These are phyloP conservation scores for Harpalus rubripes DNA, from an alignment of 2,888 invertebrate genomes.

Conservation along the genomic window DNA sequence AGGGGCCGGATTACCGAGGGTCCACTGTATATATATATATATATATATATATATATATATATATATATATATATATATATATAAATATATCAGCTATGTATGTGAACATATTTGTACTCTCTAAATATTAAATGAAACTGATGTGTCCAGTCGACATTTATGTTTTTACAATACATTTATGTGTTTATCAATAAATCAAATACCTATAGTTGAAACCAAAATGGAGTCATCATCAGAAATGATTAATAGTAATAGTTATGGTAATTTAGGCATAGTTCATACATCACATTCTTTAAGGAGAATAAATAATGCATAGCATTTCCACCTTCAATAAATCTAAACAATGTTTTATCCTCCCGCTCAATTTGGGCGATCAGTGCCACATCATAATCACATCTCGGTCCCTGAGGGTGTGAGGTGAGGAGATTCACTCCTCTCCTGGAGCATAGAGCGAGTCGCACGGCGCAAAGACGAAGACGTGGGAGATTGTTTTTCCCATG, in stretches of 20 bases:
- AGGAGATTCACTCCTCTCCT: slow-evolving; percentile 23
- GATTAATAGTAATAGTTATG: background rate
- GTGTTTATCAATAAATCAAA: slow-evolving; percentile 8
- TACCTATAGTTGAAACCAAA: background rate
- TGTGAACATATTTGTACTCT: too few relatives aligned
- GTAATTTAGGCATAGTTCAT: background rate
- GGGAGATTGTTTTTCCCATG: slow-evolving; percentile 67
- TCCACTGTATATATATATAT: too few relatives aligned
- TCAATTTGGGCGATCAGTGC: slow-evolving; percentile 43
- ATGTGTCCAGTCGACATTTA: too few relatives aligned
- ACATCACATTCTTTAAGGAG: background rate
- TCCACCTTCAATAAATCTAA: slow-evolving; percentile 12
- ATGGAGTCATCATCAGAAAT: background rate
- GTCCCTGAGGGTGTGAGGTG: slow-evolving; percentile 17
- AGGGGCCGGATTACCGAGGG: too few relatives aligned
- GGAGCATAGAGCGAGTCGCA: slow-evolving; percentile 7
- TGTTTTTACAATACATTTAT: background rate
- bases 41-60: too few relatives aligned
- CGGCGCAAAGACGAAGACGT: slow-evolving; percentile 32
- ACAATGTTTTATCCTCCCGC: slow-evolving; percentile 15
- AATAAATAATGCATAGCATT: background rate
- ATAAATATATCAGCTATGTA: too few relatives aligned
- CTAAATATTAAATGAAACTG: too few relatives aligned
- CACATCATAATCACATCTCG: slow-evolving; percentile 45
- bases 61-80: too few relatives aligned